A percentile compares a stretch with the other conserved stretches of the same genome.
Evolutionary conservation across 2,888 invertebrate species (phyloP).

Genomic region (Maniola hyperantus): DNA sequence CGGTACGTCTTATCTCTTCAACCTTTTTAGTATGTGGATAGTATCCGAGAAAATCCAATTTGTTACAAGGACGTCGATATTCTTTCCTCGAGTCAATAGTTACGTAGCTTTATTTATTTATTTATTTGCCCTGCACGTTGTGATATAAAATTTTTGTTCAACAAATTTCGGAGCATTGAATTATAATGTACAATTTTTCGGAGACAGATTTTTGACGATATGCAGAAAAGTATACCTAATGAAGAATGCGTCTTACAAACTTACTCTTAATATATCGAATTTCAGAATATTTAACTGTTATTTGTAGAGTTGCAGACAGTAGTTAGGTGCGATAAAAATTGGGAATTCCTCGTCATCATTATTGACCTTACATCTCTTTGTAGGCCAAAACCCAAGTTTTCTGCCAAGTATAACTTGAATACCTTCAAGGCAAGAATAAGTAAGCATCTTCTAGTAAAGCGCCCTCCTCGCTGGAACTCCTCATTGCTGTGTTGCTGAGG

Average conservation of each 20-base stretch:
- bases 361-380: too few species aligned
- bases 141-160: neutral
- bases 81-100: conserved; percentile 10
- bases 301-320: neutral
- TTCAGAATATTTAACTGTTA: neutral
- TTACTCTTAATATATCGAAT: neutral
- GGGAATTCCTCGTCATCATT: too few species aligned
- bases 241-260: neutral
- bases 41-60: conserved; percentile 21
- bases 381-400: too few species aligned
- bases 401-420: too few species aligned
- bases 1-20: conserved; percentile 4
- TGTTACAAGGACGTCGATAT: conserved; percentile 17
- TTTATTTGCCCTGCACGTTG: neutral
- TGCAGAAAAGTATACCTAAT: too few species aligned
- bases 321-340: too few species aligned
- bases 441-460: too few species aligned
- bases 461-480: too few species aligned
- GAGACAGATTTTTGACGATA: too few species aligned
- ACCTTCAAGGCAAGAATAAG: too few species aligned
- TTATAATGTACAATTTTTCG: too few species aligned
- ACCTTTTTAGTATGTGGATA: conserved; percentile 20
- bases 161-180: neutral
- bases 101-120: conserved; percentile 1
- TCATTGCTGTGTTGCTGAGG: too few species aligned